These are phyloP conservation scores for Oeneis ivallda DNA, from an alignment of 2,888 invertebrate genomes.

Conservation along the genomic window DNA sequence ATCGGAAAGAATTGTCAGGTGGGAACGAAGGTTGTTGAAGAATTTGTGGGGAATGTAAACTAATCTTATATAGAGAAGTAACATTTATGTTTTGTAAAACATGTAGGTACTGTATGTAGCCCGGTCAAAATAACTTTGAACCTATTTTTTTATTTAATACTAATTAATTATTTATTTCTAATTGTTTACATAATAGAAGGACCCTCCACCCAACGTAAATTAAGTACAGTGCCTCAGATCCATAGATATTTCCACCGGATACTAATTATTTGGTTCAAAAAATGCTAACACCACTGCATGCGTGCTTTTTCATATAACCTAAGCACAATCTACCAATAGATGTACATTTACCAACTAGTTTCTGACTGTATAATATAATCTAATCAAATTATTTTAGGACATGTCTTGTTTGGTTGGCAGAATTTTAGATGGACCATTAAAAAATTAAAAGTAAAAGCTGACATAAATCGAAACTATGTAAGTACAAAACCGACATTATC, in stretches of 20 bases:
- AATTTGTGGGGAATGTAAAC: not conserved
- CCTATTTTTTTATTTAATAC: not conserved
- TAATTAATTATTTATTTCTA: not conserved
- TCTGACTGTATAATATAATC: not conserved
- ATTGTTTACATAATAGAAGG: no score
- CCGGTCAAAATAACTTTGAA: not conserved
- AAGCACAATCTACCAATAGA: not conserved
- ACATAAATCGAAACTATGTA: not conserved
- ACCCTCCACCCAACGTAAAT: not conserved
- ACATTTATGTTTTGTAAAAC: not conserved
- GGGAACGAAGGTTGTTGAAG: not conserved
- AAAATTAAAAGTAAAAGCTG: not conserved
- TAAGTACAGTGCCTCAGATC: not conserved
- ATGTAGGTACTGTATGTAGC: not conserved
- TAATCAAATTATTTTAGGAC: not conserved
- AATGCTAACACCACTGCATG: not conserved
- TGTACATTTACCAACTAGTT: not conserved
- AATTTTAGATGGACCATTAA: not conserved
- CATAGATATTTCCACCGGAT: not conserved
- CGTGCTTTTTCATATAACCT: conserved; percentile 1
- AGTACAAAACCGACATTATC: not conserved
- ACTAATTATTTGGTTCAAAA: not conserved
- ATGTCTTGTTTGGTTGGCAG: not conserved
- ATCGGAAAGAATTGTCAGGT: not conserved
- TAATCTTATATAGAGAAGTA: not conserved